phyloP scores from a whole-genome alignment of 2,113 vertebrate genomes.

The human region GRCh38 chr11:73781501-73782000 shows the following conservation, averaged over 20 bases:
- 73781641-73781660: not conserved
- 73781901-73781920: not conserved
- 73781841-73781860: not conserved
- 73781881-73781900: not conserved
- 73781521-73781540: not conserved
- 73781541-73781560: not conserved
- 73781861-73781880: not conserved
- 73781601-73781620: not conserved
- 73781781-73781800: not conserved
- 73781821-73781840: not conserved
- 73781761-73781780: too few species aligned
- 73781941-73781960: not conserved
- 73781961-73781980: not conserved
- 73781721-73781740: too few species aligned
- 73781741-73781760: too few species aligned
- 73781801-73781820: not conserved
- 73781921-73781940: conserved; percentile 3
- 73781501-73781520: not conserved
- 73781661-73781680: not conserved
- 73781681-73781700: too few species aligned
- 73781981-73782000: conserved; percentile 4
- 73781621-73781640: not conserved
- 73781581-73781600: not conserved
- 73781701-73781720: too few species aligned
- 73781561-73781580: not conserved